Conservation (phyloP, 2,888 invertebrate genomes). For the Lacanobia wlatinum region DNA sequence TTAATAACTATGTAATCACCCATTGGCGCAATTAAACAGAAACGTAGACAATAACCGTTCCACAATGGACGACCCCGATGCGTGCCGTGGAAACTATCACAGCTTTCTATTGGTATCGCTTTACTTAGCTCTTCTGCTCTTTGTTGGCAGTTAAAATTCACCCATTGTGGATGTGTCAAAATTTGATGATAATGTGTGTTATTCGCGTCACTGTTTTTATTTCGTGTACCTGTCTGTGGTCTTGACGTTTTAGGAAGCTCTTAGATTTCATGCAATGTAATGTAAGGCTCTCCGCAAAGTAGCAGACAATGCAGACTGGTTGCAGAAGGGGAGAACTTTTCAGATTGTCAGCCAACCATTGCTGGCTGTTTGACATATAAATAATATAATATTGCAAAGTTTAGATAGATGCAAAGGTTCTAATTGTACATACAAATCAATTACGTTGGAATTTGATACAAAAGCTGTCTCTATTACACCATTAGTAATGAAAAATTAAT, state of each 20-base stretch:
- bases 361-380: too few relatives aligned
- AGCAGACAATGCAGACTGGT: too few relatives aligned
- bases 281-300: not conserved
- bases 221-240: too few relatives aligned
- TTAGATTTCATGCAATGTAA: not conserved
- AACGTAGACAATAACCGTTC: slow-evolving; percentile 78
- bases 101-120: slow-evolving; percentile 86
- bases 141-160: slow-evolving; percentile 63
- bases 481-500: too few relatives aligned
- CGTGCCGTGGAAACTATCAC: slow-evolving; percentile 88
- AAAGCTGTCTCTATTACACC: too few relatives aligned
- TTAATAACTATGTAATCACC: slow-evolving; percentile 28
- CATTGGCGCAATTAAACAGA: slow-evolving; percentile 73
- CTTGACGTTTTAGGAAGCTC: not conserved
- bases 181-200: slow-evolving; percentile 35
- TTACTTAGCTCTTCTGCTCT: slow-evolving; percentile 75
- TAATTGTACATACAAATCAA: too few relatives aligned
- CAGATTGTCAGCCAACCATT: too few relatives aligned
- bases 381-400: too few relatives aligned
- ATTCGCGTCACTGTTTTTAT: not conserved
- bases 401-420: too few relatives aligned
- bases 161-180: slow-evolving; percentile 71
- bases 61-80: slow-evolving; percentile 86
- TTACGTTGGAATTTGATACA: too few relatives aligned
- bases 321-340: too few relatives aligned